Conservation (phyloP, 2,113 vertebrate species). For the Alligator mississippiensis region DNA sequence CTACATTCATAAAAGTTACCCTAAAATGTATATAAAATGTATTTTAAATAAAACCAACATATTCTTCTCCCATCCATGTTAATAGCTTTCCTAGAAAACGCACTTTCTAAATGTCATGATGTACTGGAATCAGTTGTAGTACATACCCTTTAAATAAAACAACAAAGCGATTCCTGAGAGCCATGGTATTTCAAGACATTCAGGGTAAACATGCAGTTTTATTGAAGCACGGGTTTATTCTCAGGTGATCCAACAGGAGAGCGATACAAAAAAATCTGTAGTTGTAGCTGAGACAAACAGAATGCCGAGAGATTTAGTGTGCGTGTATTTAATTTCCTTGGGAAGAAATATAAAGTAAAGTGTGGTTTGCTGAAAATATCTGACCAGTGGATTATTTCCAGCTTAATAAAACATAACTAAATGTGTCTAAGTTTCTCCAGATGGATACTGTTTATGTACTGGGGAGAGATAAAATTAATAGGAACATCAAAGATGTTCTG, state of each 20-base stretch:
- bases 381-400: conserved; percentile 53
- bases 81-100: conserved; percentile 33
- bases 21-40: neutral
- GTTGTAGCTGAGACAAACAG: neutral
- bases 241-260: neutral
- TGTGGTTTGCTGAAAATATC: conserved; percentile 45
- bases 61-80: neutral
- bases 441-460: conserved; percentile 55
- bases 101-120: conserved; percentile 68
- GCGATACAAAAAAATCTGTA: conserved; percentile 14
- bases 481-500: conserved; percentile 43
- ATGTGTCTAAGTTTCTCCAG: conserved; percentile 41
- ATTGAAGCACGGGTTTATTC: conserved; percentile 45
- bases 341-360: conserved; percentile 35
- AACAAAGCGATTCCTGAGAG: conserved; percentile 66
- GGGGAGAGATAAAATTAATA: conserved; percentile 44
- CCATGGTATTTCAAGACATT: conserved; percentile 63
- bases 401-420: conserved; percentile 42
- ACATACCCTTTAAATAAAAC: conserved; percentile 66
- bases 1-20: neutral
- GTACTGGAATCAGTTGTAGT: conserved; percentile 47
- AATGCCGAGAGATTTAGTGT: neutral
- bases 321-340: neutral
- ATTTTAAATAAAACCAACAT: neutral
- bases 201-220: conserved; percentile 57